Evolutionary conservation across 2,113 vertebrate species (phyloP), one percentile per base, ranked within the genome.

Genomic region (Elachura formosa): DNA sequence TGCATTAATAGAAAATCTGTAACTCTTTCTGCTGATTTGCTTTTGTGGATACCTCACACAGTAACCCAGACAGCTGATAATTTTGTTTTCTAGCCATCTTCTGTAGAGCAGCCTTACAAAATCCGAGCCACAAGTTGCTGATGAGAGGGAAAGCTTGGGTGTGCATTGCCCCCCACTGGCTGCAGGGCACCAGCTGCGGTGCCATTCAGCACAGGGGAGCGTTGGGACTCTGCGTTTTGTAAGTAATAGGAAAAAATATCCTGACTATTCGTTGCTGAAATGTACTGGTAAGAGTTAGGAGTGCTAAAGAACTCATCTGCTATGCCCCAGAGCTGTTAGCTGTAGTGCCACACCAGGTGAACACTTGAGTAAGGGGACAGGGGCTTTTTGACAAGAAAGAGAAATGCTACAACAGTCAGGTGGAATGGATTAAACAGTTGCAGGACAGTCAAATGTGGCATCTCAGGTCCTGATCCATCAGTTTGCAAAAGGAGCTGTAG

Each of bases 131-230:
- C 8, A 10, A 38, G 43, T 11, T 74, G 14, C 43, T 38, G 29
- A 68, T 61, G 46, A 77, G 64, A 91, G 41, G 26, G 49, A 2
- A 20, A 21, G 41, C 31, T 38, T 52, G 23, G 25, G 1, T 34
- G 19, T 25, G 52, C 28, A 3, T 46, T 49, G 23, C 8, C 64
- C 28, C 25, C 8, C 41, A 4, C 29, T 0, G 5, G 14, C 59
- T 61, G 3, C 25, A 25, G 26, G 18, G 46, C 13, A 21, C 31
- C 61, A 19, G n/a, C 3, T 41, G 61, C 1, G 6, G 40, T 21
- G 66, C 43, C 62, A 1, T 33, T 5, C 31, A 28, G 56, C 6
- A 0, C 52, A 19, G 0, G 3, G 7, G 28, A 25, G 21, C 14
- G 4, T 5, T 11, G 12, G 10, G 55, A 28, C 36, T 71, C n/a